These are phyloP conservation scores for Megalopta genalis DNA, from an alignment of 1,140 invertebrate genomes.

Conservation along the genomic window DNA sequence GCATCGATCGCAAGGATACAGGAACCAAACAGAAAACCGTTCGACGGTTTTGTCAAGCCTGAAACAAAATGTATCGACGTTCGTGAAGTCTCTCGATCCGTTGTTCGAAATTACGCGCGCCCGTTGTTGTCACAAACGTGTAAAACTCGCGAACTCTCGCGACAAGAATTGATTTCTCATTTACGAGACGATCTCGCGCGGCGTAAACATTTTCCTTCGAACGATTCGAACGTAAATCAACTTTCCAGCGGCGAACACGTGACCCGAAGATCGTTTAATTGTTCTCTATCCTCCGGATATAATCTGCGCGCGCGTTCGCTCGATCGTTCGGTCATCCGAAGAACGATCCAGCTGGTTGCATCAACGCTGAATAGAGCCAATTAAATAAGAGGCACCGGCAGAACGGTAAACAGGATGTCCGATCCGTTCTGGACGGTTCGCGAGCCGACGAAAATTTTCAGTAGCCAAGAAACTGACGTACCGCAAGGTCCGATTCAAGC, in stretches of 20 bases:
- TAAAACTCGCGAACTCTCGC: no score
- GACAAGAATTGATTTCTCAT: no score
- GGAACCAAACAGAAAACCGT: no score
- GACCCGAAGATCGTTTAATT: conserved; percentile 28
- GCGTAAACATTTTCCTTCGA: background rate
- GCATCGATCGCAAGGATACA: no score
- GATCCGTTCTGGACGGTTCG: conserved; percentile 18
- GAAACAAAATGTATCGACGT: no score
- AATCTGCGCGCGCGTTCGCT: conserved; percentile 30
- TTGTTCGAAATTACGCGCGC: no score
- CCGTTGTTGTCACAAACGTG: no score
- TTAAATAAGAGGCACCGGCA: conserved; percentile 45
- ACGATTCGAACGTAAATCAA: background rate
- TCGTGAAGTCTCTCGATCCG: no score
- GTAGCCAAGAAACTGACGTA: conserved; percentile 13
- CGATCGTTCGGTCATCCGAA: conserved; percentile 38
- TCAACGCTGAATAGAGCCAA: conserved; percentile 46
- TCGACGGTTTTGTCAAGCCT: no score
- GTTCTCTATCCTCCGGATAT: conserved; percentile 29
- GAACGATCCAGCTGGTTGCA: conserved; percentile 30
- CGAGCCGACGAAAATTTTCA: conserved; percentile 8
- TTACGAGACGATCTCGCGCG: background rate
- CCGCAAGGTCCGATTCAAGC: conserved; percentile 84
- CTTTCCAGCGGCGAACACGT: conserved; percentile 31
- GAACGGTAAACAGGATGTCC: conserved; percentile 56